Conservation (phyloP, 2,797 vertebrate genomes). For the Melanotaenia maccullochi region DNA sequence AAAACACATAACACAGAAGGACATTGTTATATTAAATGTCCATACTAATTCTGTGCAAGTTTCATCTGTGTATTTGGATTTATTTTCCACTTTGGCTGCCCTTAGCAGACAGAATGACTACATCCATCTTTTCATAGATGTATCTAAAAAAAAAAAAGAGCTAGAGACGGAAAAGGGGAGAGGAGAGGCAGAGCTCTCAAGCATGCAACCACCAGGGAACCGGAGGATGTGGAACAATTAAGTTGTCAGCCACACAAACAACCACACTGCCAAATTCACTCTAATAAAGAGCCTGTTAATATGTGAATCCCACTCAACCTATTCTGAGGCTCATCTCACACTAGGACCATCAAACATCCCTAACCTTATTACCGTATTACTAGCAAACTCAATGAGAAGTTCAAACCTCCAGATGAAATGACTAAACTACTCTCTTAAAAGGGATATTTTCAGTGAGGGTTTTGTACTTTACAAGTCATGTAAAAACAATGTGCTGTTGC, state of each 20-base stretch:
- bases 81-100: constrained; percentile 21
- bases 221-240: constrained; percentile 74
- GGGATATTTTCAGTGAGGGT: constrained; percentile 19
- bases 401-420: constrained; percentile 55
- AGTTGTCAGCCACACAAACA: constrained; percentile 72
- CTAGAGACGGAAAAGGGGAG: constrained; percentile 1
- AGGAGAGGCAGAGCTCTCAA: constrained; percentile 57
- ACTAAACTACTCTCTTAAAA: constrained; percentile 52
- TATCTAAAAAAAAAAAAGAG: constrained; percentile 29
- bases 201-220: constrained; percentile 63
- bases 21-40: constrained; percentile 15
- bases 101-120: constrained; percentile 18
- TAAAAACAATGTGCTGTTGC: constrained; percentile 1
- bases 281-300: constrained; percentile 84
- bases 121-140: constrained; percentile 32
- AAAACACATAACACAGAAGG: constrained; percentile 14
- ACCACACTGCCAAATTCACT: constrained; percentile 63
- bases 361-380: constrained; percentile 71
- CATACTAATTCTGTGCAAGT: constrained; percentile 16
- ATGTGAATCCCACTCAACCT: constrained; percentile 74
- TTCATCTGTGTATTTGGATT: constrained; percentile 21
- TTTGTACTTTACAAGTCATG: background rate
- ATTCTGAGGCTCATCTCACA: constrained; percentile 73
- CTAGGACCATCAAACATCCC: constrained; percentile 66
- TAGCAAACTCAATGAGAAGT: constrained; percentile 63